Conservation (phyloP, 2,888 invertebrate species). For the Acronicta psi region DNA sequence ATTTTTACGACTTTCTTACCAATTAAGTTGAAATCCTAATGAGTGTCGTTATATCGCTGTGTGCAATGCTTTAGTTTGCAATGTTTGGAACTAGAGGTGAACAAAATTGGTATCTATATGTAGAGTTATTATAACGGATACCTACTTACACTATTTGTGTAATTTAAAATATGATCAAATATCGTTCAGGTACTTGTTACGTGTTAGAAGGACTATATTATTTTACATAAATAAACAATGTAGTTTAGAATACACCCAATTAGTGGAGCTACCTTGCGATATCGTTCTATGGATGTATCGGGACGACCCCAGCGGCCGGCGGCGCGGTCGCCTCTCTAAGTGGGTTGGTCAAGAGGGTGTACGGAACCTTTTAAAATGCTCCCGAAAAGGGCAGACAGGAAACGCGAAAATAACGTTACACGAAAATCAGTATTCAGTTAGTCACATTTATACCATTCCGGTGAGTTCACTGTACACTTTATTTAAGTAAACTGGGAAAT, state of each 20-base stretch:
- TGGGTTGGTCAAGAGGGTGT: slow-evolving; percentile 52
- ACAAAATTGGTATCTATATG: too few relatives aligned
- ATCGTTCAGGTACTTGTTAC: too few relatives aligned
- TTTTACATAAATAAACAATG: too few relatives aligned
- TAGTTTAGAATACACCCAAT: slow-evolving; percentile 30
- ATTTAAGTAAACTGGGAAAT: too few relatives aligned
- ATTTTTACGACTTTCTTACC: slow-evolving; percentile 35
- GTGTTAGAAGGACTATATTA: too few relatives aligned
- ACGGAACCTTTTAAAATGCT: slow-evolving; percentile 48
- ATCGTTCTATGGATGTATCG: slow-evolving; percentile 5
- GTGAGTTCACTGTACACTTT: too few relatives aligned
- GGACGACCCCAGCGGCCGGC: slow-evolving; percentile 10
- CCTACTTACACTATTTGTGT: too few relatives aligned
- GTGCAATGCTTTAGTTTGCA: too few relatives aligned
- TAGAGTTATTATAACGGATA: too few relatives aligned
- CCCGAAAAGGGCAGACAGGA: slow-evolving; percentile 38
- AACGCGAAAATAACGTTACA: slow-evolving; percentile 36
- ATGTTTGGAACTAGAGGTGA: too few relatives aligned
- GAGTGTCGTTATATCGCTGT: slow-evolving; percentile 7
- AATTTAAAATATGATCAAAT: too few relatives aligned
- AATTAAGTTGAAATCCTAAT: slow-evolving; percentile 34
- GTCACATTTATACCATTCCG: too few relatives aligned
- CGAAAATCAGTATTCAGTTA: slow-evolving; percentile 6
- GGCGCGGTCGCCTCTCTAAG: slow-evolving; percentile 13
- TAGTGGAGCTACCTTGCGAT: slow-evolving; percentile 10